phyloP scores from a whole-genome alignment of 2,888 invertebrate species.

The Augiades crinisus region DNA sequence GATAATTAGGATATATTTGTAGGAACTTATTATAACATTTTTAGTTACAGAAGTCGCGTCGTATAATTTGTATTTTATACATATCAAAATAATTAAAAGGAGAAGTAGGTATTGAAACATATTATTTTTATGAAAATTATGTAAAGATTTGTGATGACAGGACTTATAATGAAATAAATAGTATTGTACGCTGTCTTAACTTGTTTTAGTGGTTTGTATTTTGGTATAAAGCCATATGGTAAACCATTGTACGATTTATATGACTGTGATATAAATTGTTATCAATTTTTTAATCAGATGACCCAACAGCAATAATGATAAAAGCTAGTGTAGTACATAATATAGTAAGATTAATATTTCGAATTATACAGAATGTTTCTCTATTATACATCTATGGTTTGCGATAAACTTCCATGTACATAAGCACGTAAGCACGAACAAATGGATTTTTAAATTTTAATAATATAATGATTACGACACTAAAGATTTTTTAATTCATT shows the following conservation, averaged over 20 bases:
- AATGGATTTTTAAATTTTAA: no score
- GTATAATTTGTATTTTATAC: slow-evolving; percentile 39
- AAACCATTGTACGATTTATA: background rate
- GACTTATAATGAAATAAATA: slow-evolving; percentile 28
- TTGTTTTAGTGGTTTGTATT: slow-evolving; percentile 23
- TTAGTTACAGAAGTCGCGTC: slow-evolving; percentile 9
- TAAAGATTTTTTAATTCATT: no score
- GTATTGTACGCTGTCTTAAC: slow-evolving; percentile 30
- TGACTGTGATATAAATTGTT: slow-evolving; percentile 18
- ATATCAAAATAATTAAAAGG: slow-evolving; percentile 36
- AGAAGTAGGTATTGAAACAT: slow-evolving; percentile 1
- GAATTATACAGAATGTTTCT: no score
- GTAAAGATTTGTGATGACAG: slow-evolving; percentile 24
- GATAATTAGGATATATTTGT: slow-evolving; percentile 23
- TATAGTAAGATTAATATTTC: no score
- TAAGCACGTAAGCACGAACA: no score
- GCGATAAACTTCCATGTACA: no score
- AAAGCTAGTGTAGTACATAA: no score
- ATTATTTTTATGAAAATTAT: slow-evolving; percentile 21
- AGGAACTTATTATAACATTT: slow-evolving; percentile 15
- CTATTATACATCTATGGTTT: no score
- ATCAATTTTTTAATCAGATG: background rate
- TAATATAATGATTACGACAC: no score
- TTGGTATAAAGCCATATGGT: slow-evolving; percentile 8
- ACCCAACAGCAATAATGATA: no score